Evolutionary conservation across 1,140 invertebrate genomes (phyloP).

Genomic region (Magallana gigas): DNA sequence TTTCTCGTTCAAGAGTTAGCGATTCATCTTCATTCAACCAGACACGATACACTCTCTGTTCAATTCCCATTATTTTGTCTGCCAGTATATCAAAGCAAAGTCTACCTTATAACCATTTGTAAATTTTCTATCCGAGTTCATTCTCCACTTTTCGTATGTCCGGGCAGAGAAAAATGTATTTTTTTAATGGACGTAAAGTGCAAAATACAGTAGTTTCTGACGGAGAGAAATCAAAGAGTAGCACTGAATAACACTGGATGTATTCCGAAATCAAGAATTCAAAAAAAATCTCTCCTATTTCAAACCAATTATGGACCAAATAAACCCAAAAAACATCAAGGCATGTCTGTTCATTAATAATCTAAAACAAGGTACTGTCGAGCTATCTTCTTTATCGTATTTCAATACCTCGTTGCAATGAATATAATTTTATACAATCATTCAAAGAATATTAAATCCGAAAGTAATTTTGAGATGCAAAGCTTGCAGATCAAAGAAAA

Average conservation of each 20-base stretch:
- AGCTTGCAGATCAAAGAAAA: neutral
- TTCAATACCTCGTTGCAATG: too few species aligned
- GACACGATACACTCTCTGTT: neutral
- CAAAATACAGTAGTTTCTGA: neutral
- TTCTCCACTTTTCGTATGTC: neutral
- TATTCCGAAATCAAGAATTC: neutral
- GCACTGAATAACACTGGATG: neutral
- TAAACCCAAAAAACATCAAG: too few species aligned
- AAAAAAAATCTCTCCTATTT: neutral
- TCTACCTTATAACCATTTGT: neutral
- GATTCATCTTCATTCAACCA: neutral
- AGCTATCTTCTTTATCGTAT: too few species aligned
- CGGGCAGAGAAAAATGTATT: neutral
- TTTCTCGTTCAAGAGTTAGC: neutral
- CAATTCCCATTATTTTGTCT: constrained; percentile 18
- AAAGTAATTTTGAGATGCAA: neutral
- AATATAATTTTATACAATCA: too few species aligned
- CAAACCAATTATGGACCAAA: too few species aligned
- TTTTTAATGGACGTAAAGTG: neutral
- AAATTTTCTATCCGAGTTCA: neutral
- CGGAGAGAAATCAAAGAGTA: neutral
- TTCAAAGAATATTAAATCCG: too few species aligned
- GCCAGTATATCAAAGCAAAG: neutral
- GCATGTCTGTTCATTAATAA: too few species aligned
- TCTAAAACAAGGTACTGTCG: too few species aligned